Base-by-base conservation (phyloP, 2,888 invertebrate genomes). In the Plusia festucae region DNA sequence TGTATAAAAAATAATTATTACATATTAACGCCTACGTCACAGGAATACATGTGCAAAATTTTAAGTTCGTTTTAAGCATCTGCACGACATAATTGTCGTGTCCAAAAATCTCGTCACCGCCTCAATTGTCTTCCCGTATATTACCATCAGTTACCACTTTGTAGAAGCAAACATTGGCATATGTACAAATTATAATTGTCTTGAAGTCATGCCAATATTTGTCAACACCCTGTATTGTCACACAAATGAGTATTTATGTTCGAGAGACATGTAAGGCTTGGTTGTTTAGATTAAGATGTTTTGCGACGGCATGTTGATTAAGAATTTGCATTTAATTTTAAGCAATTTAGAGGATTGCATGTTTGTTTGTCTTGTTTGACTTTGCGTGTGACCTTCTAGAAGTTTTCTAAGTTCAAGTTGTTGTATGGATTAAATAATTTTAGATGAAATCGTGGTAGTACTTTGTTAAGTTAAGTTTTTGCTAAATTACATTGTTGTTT, bases 131-230 rank as follows among this genome's bases (percentile, higher is more conserved):
- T 1, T 0, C 15, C 53, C 60, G 30, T 61, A 34, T 15, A 49
- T 53, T 27, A n/a, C 32, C 63, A 16, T 22, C 52, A 57, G 18
- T 62, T 64, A 58, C 59, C 53, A 67, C 67, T 77, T 60, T 27
- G 44, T 16, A 56, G 53, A 65, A 44, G 51, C 63, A 64, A 75
- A 78, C 67, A 65, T 76, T 82, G 80, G 76, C 82, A 62, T 74
- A 58, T 65, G 65, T 71, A 80, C 78, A 75, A 82, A 81, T 81
- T 78, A 82, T 82, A 81, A 82, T 79, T 74, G 80, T 70, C 74
- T 82, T 76, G 80, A 81, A 73, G 78, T 69, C 60, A 54, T 74
- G 81, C 82, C 82, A 81, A 82, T 70, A 70, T 81, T 77, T 81
- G 73, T 68, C 63, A 67, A 64, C 68, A 60, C 49, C 59, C 34